phyloP scores from a whole-genome alignment of 2,797 vertebrate genomes.

The Hyperoplus lanceolatus region DNA sequence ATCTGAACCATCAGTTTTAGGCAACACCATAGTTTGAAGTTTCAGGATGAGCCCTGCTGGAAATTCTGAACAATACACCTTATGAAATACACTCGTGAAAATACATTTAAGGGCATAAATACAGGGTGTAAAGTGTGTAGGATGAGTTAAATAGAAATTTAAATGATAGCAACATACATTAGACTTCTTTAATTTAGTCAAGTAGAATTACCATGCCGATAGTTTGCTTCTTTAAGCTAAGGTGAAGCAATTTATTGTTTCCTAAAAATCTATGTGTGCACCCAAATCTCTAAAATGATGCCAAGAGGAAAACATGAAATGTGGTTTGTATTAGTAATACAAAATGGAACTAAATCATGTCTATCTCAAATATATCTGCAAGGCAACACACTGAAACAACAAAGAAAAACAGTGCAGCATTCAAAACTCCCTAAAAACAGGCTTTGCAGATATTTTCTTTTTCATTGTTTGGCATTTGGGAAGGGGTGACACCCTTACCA shows the following conservation, averaged over 20 bases:
- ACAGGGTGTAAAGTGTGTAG: conserved; percentile 1
- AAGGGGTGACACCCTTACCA: too few relatives aligned
- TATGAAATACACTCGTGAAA: too few relatives aligned
- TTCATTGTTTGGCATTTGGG: too few relatives aligned
- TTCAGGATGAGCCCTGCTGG: conserved; percentile 18
- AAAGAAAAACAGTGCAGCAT: too few relatives aligned
- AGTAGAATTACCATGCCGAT: conserved; percentile 24
- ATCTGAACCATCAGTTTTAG: conserved; percentile 39
- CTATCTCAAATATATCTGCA: too few relatives aligned
- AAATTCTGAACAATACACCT: conserved; percentile 10
- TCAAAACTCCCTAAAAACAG: too few relatives aligned
- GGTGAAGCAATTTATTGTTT: conserved; percentile 16
- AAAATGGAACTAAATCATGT: background rate
- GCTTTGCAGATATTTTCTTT: too few relatives aligned
- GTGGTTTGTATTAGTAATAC: conserved; percentile 4
- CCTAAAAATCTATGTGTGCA: conserved; percentile 9
- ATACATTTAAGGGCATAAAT: conserved; percentile 14
- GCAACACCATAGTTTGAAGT: conserved; percentile 6
- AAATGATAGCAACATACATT: conserved; percentile 8
- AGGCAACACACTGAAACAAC: too few relatives aligned
- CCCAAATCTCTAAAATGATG: conserved; percentile 18
- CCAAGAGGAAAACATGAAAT: conserved; percentile 1
- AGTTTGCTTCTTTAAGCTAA: conserved; percentile 22
- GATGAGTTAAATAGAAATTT: background rate
- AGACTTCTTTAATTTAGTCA: conserved; percentile 20